Base-by-base conservation (phyloP, 92 coral and sea anemone genomes). In the Umimayanthus kanabou region DNA sequence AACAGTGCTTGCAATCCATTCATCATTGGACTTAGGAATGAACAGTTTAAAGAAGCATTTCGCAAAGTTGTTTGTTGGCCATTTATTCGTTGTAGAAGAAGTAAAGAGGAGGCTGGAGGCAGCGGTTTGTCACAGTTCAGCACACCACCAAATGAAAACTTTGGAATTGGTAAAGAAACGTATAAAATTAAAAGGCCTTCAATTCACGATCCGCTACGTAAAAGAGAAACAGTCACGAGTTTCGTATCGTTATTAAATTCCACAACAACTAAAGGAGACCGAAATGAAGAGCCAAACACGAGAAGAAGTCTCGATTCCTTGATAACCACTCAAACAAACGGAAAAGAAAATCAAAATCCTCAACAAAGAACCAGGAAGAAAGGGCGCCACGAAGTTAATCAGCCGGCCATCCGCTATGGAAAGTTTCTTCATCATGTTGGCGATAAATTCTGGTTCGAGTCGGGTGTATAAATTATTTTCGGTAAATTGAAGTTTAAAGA, bases 1-100 rank as follows among this genome's bases (percentile, higher is more conserved):
- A 93, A 93, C 76, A 91, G 94, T 39, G 89, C 96, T 39, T 91
- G 95, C n/a, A 95, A 95, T 82, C 98, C 98, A n/a, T 95, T 93
- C 33, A 91, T 95, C 47, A 89, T 95, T 57, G 98, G 98, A 61
- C 81, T 95, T 7, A 95, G 96, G 71, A 93, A 89, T 66, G 96
- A 92, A 29, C 89, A 80, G 61, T 95, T 93, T 85, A 86, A 90
- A 66, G 80, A 77, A 23, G 95, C 92, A 25, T 95, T 95, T 77
- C 15, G 43, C 4, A 64, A 70, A 26, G 73, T 93, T 22, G 75
- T 93, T 49, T 93, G 93, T 77, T 88, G 93, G 80, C 88, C 89
- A 39, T 93, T 78, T 76, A 61, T 42, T 25, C 53, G 53, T 73
- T 83, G 88, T 23, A 53, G 70, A 22, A 69, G 45, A 45, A 83